Percentiles rank a stretch among this genome's conserved stretches.
Conservation (phyloP, 2,888 invertebrate species). For the Xanthorhoe spadicearia region DNA sequence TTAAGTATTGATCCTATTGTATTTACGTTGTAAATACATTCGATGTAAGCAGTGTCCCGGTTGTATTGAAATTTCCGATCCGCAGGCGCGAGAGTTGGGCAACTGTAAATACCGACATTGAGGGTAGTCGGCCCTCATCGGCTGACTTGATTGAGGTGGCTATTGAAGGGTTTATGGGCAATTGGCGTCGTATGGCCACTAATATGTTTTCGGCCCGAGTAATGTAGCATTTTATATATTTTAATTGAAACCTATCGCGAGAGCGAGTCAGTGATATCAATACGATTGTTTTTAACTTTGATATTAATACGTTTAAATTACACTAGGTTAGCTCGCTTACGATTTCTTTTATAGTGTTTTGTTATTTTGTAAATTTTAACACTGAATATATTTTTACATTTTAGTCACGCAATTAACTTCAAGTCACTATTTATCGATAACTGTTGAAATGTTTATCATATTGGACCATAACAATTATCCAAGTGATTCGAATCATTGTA, state of each 20-base stretch:
- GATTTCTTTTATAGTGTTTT: slow-evolving; percentile 76
- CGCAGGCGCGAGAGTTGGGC: slow-evolving; percentile 47
- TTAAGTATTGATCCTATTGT: slow-evolving; percentile 52
- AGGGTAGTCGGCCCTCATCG: slow-evolving; percentile 38
- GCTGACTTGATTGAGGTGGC: slow-evolving; percentile 50
- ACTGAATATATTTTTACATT: slow-evolving; percentile 60
- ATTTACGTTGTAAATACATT: slow-evolving; percentile 34
- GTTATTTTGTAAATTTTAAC: slow-evolving; percentile 82
- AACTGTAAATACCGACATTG: slow-evolving; percentile 61
- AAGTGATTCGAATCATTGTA: slow-evolving; percentile 51
- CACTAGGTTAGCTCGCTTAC: slow-evolving; percentile 76
- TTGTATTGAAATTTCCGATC: slow-evolving; percentile 23
- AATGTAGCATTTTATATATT: slow-evolving; percentile 71
- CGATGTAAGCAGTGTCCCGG: slow-evolving; percentile 12
- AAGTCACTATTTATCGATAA: slow-evolving; percentile 63
- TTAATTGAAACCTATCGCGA: slow-evolving; percentile 54
- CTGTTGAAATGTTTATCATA: slow-evolving; percentile 62
- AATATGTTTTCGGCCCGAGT: slow-evolving; percentile 84
- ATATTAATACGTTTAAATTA: slow-evolving; percentile 75
- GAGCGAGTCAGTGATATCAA: slow-evolving; percentile 73
- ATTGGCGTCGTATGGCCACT: slow-evolving; percentile 76
- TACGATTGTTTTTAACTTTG: slow-evolving; percentile 71
- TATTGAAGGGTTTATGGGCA: slow-evolving; percentile 58
- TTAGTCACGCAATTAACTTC: slow-evolving; percentile 73
- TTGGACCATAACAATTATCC: slow-evolving; percentile 62